Percentiles rank a stretch among this genome's conserved stretches.
Evolutionary conservation across 2,888 invertebrate genomes (phyloP).

Genomic region (Elysia crispata): DNA sequence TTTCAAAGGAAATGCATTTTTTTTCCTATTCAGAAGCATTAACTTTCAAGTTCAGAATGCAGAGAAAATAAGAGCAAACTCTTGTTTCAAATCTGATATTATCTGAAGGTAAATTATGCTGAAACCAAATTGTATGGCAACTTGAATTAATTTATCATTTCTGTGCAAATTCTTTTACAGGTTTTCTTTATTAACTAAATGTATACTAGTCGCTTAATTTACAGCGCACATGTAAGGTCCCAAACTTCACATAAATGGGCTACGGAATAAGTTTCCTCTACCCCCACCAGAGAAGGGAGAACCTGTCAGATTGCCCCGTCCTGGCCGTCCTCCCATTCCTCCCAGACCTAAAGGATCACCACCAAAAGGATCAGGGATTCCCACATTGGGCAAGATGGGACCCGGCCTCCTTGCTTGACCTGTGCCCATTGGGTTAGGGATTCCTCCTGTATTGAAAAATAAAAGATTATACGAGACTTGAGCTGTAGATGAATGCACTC

Average conservation of each 20-base stretch:
- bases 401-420: neutral
- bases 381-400: conserved; percentile 36
- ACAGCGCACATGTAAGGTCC: neutral
- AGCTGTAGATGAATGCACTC: no score
- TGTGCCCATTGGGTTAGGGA: conserved; percentile 32
- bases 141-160: no score
- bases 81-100: no score
- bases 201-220: neutral
- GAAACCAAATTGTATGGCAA: no score
- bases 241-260: neutral
- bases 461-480: no score
- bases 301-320: conserved; percentile 40
- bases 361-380: conserved; percentile 42
- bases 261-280: conserved; percentile 30
- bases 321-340: conserved; percentile 33
- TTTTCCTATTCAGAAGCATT: no score
- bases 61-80: no score
- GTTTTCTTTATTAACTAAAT: no score
- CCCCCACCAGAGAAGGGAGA: conserved; percentile 44
- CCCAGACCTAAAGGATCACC: conserved; percentile 12
- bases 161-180: no score
- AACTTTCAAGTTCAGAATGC: no score
- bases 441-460: neutral
- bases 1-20: no score
- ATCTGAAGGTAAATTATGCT: no score